Conservation (phyloP, 2,797 vertebrate species). For the Columba guinea region DNA sequence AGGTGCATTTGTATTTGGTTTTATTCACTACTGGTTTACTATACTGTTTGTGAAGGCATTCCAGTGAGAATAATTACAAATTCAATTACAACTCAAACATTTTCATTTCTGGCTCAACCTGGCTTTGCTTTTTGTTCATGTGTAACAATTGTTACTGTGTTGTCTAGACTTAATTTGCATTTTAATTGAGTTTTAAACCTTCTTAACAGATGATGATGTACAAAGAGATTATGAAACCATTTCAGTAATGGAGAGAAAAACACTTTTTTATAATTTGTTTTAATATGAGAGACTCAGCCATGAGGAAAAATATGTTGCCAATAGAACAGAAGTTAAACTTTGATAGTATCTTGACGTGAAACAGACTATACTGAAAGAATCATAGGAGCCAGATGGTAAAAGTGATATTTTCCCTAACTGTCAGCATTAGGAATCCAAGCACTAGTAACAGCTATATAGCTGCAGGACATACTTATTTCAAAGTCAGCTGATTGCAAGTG, state of each 20-base stretch:
- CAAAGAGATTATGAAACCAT: conserved; percentile 12
- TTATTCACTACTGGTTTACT: background rate
- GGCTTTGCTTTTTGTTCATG: conserved; percentile 9
- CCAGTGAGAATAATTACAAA: conserved; percentile 39
- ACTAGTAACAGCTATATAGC: background rate
- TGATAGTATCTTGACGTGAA: conserved; percentile 20
- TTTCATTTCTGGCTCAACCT: conserved; percentile 39
- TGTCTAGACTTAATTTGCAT: conserved; percentile 54
- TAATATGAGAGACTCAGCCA: background rate
- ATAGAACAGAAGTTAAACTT: conserved; percentile 46
- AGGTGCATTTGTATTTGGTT: background rate
- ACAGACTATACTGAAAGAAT: conserved; percentile 43
- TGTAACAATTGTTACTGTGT: background rate
- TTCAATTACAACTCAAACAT: conserved; percentile 41
- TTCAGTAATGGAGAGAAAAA: conserved; percentile 35
- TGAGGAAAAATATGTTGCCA: conserved; percentile 30
- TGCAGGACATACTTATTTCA: conserved; percentile 22
- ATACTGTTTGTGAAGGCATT: background rate
- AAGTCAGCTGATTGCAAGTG: background rate
- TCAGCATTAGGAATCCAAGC: conserved; percentile 12
- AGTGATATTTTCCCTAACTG: conserved; percentile 32
- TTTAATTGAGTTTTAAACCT: conserved; percentile 63
- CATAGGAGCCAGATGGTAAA: conserved; percentile 38
- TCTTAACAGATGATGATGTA: conserved; percentile 40
- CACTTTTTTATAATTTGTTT: background rate